Percentiles rank a stretch among this genome's conserved stretches.
Evolutionary conservation across 2,113 vertebrate species (phyloP).

Genomic region (Dipodomys stephensi): DNA sequence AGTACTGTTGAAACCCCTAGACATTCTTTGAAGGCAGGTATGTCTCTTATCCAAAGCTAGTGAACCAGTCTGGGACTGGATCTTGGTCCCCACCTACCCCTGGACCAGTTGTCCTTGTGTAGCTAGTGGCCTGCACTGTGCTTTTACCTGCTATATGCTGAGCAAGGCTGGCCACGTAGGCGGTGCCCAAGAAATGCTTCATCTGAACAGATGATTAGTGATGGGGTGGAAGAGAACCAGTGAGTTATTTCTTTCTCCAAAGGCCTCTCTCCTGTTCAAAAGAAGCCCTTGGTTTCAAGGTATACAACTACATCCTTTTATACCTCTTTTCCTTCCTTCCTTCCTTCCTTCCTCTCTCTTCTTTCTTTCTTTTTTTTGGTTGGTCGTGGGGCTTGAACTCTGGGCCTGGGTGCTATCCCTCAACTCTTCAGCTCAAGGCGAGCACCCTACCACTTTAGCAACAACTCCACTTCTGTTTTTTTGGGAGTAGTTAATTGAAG

Average conservation of each 20-base stretch:
- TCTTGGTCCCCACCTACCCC: background rate
- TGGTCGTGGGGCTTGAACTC: too few species aligned
- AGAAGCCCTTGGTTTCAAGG: conserved; percentile 14
- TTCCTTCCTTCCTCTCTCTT: too few species aligned
- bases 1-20: background rate
- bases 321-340: too few species aligned
- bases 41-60: background rate
- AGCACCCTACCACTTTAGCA: too few species aligned
- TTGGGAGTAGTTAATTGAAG: too few species aligned
- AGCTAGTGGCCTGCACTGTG: background rate
- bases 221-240: background rate
- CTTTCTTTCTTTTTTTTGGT: background rate
- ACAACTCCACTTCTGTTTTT: too few species aligned
- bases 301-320: background rate
- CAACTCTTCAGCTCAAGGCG: too few species aligned
- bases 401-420: too few species aligned
- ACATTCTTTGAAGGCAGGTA: background rate
- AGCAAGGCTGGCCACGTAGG: background rate
- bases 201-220: background rate
- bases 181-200: background rate
- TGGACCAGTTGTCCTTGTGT: background rate
- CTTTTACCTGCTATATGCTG: background rate
- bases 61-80: background rate
- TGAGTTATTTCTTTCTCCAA: background rate
- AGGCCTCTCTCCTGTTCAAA: background rate